Conservation (phyloP, 2,888 invertebrate genomes). For the Patella ulyssiponensis region DNA sequence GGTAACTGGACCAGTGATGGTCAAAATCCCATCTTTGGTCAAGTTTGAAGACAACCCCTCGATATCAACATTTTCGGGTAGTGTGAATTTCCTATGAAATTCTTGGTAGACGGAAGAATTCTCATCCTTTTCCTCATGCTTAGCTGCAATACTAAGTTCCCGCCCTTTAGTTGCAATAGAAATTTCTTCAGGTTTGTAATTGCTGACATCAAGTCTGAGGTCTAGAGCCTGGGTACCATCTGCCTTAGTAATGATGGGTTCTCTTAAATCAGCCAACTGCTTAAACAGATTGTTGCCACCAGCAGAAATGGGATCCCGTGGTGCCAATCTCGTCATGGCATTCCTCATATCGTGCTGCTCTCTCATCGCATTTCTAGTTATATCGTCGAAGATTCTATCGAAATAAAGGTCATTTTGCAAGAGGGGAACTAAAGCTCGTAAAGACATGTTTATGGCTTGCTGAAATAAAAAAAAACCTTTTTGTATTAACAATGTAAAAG, state of each 20-base stretch:
- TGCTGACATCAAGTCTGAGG: constrained; percentile 86
- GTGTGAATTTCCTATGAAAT: constrained; percentile 95
- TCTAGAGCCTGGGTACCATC: constrained; percentile 32
- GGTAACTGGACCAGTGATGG: constrained; percentile 88
- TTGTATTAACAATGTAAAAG: too few species aligned
- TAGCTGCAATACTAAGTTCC: constrained; percentile 91
- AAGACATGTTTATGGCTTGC: not conserved
- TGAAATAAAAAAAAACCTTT: too few species aligned
- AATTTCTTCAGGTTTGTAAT: constrained; percentile 94
- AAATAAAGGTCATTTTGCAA: constrained; percentile 22
- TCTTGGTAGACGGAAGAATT: constrained; percentile 97
- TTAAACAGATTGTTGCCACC: constrained; percentile 12
- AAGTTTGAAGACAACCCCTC: constrained; percentile 95
- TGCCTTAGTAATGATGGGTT: constrained; percentile 20
- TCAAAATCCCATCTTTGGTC: constrained; percentile 95
- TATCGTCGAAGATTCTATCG: constrained; percentile 32
- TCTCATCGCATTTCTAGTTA: constrained; percentile 24
- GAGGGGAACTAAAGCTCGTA: not conserved
- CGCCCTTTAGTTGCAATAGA: constrained; percentile 98
- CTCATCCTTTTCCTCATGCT: constrained; percentile 97
- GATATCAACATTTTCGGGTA: constrained; percentile 96
- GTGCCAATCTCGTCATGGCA: constrained; percentile 29
- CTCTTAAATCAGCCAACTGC: constrained; percentile 27
- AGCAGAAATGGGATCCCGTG: constrained; percentile 13
- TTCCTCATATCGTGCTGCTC: constrained; percentile 35